Evolutionary conservation across 2,888 invertebrate species (phyloP).

Genomic region (Hypselothyrea guttata): DNA sequence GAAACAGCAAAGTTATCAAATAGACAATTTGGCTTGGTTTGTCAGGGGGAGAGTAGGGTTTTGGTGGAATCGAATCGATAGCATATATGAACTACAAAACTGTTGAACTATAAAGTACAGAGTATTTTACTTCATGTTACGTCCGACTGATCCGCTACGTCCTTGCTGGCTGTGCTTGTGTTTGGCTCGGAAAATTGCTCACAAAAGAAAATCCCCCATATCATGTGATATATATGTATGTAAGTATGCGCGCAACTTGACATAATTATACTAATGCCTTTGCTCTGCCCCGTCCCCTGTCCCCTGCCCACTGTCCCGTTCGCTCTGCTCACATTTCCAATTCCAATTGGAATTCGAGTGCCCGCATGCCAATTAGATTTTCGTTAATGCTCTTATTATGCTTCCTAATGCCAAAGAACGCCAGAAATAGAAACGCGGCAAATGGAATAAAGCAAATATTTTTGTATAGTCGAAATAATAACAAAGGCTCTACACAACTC

Average conservation of each 20-base stretch:
- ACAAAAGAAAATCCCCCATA: conserved; percentile 1
- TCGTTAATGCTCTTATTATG: conserved; percentile 3
- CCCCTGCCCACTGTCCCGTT: not conserved
- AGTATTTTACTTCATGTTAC: too few relatives aligned
- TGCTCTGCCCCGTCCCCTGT: not conserved
- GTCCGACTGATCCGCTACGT: too few relatives aligned
- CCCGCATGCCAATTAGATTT: not conserved
- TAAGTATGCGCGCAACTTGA: conserved; percentile 7
- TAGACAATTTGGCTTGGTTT: too few relatives aligned
- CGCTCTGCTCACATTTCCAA: not conserved
- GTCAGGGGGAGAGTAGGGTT: too few relatives aligned
- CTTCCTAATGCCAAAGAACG: not conserved
- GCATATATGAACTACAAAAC: too few relatives aligned
- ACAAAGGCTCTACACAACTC: not conserved
- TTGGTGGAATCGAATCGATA: too few relatives aligned
- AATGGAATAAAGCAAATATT: not conserved
- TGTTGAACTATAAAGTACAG: too few relatives aligned
- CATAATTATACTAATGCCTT: conserved; percentile 13
- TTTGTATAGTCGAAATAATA: conserved; percentile 4
- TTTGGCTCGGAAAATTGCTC: conserved; percentile 20
- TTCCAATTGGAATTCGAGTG: not conserved
- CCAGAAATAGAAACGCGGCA: not conserved
- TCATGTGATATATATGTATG: too few relatives aligned
- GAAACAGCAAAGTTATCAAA: too few relatives aligned
- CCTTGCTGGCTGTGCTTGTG: too few relatives aligned